These are phyloP conservation scores for Drosophila formosana DNA, from an alignment of 2,888 invertebrate species.

Conservation along the genomic window DNA sequence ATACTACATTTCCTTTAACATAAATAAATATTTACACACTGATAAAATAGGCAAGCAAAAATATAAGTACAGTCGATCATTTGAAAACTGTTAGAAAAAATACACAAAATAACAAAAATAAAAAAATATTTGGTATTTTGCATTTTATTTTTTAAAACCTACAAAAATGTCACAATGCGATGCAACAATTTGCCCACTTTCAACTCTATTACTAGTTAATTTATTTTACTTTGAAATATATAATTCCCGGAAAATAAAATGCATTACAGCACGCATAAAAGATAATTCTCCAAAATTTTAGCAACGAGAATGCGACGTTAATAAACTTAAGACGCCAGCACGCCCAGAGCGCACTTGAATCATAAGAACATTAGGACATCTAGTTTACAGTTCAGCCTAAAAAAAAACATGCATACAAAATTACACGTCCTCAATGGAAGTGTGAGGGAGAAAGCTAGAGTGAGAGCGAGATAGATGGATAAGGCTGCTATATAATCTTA, in stretches of 20 bases:
- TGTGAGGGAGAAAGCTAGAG: constrained; percentile 22
- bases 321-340: constrained; percentile 75
- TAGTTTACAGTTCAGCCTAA: constrained; percentile 54
- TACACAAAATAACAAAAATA: no score
- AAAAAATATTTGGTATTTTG: not conserved
- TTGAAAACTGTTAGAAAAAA: no score
- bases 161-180: not conserved
- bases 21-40: no score
- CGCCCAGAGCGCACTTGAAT: constrained; percentile 69
- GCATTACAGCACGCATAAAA: constrained; percentile 5
- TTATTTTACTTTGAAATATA: not conserved
- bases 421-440: constrained; percentile 8
- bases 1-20: no score
- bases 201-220: not conserved
- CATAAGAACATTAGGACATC: constrained; percentile 64
- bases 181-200: not conserved
- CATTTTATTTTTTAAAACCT: not conserved
- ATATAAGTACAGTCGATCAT: no score
- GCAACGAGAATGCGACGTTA: constrained; percentile 41
- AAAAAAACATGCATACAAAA: constrained; percentile 39
- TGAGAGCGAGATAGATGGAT: constrained; percentile 28
- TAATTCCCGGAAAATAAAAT: constrained; percentile 8
- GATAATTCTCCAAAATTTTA: constrained; percentile 28
- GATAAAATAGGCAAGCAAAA: no score
- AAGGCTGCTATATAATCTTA: constrained; percentile 70